Evolutionary conservation across 2,797 vertebrate genomes (phyloP), one percentile per base, ranked within the genome.

Genomic region (Mastacembelus armatus): DNA sequence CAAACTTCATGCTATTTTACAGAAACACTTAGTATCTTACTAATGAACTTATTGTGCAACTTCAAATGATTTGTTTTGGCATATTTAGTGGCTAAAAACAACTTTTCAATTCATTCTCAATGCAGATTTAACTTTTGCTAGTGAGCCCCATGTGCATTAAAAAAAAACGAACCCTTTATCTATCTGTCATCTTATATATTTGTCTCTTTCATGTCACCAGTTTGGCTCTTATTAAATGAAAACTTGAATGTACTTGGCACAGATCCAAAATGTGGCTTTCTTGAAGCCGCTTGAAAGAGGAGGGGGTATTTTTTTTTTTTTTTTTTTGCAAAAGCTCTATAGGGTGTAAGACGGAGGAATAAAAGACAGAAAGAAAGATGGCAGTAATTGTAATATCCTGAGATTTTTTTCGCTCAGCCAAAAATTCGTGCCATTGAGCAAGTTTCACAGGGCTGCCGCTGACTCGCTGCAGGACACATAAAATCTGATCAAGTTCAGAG

Each of bases 401-500:
- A 93, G 90, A 87, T 91, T 87, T 84, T n/a, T 71, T 77, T 76
- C 51, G 83, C 90, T 87, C 86, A 91, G 89, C 90, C 91, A 85
- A 89, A 90, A 93, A 91, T 84, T 89, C 89, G 91, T 86, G 85
- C 92, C 92, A 95, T 96, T 95, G 94, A 96, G 91, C 86, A 88
- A 88, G 89, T 92, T 95, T 95, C 90, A 91, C 82, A 93, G 92
- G 87, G 92, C 90, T 91, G 88, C 93, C 94, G 91, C 94, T 94
- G 94, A 94, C 94, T 95, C 95, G 90, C 95, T 94, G 94, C 96
- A 96, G 96, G 96, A 97, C 95, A 94, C 93, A 92, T 85, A 95
- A 91, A 95, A 95, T 96, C 96, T 97, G 95, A 97, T 96, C 96
- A 97, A 97, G 96, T 97, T 98, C 96, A 97, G 94, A 96, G 96